Base-by-base conservation (phyloP, 2,797 vertebrate genomes). In the Sarcoramphus papa region DNA sequence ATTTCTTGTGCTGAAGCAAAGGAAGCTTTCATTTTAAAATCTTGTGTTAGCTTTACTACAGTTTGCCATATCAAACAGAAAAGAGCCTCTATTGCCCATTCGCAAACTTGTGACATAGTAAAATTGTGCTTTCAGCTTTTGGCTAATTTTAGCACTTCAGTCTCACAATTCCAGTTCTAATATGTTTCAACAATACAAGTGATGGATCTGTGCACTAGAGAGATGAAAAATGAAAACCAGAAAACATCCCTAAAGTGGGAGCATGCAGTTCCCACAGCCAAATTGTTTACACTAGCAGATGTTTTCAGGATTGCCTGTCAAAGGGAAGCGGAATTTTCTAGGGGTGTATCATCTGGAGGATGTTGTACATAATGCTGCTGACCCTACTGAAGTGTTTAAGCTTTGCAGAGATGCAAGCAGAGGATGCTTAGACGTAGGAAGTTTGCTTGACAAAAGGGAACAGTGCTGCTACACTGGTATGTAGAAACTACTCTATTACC, bases 261-360 rank as follows among this genome's bases (percentile, higher is more conserved):
- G 53, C 51, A 56, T 17, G 31, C 76, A 47, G 65, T 90, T 96
- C 92, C 76, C 76, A 88, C 30, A 73, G 64, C 30, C 62, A 47
- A 59, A 93, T 94, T 92, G 69, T 76, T 94, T 88, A 81, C 47
- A 40, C 62, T 41, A 75, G 82, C 90, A 94, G 78, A 70, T 79
- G 31, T 92, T 88, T 89, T 78, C 84, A 88, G 82, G 62, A 78
- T 72, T 85, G 75, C 47, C 76, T 83, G 65, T 87, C 75, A 92
- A 92, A 85, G n/a, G 16, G 81, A 92, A 95, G 60, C 1, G 3
- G 79, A 75, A 83, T 86, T 91, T 95, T 91, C 73, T 76, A 78
- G 59, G 47, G 54, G 14, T 80, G 6, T 88, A 50, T 77, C 41
- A 50, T 77, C 41, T 80, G 54, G 37, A 57, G 17, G 43, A 59